Percentiles rank a stretch among this genome's conserved stretches.
Conservation (phyloP, 2,113 vertebrate species). For the Monopterus albus region DNA sequence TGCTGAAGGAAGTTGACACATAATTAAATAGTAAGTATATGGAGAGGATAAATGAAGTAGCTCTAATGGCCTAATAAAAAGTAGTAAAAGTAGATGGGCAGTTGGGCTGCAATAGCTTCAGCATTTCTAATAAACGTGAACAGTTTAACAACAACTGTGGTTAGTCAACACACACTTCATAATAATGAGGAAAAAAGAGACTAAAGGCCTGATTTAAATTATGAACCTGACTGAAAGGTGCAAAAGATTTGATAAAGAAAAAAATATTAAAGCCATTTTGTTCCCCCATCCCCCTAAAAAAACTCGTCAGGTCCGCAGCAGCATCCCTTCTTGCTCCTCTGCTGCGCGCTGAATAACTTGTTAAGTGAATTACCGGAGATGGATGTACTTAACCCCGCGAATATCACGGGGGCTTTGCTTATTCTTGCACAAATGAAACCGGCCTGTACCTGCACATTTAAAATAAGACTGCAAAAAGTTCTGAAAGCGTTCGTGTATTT, state of each 20-base stretch:
- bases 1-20: constrained; percentile 56
- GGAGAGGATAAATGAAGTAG: constrained; percentile 59
- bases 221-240: not conserved
- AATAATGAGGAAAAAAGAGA: not conserved
- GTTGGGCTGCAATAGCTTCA: constrained; percentile 44
- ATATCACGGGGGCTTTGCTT: constrained; percentile 56
- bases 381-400: constrained; percentile 52
- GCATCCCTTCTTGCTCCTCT: constrained; percentile 37
- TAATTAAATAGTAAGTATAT: constrained; percentile 63
- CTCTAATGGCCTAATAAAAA: constrained; percentile 69
- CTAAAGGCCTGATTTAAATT: not conserved
- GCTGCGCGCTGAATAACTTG: constrained; percentile 52
- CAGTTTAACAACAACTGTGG: constrained; percentile 16
- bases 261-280: not conserved
- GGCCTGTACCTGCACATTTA: constrained; percentile 46
- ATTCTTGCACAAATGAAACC: constrained; percentile 48
- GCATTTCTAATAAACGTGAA: constrained; percentile 43
- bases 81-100: constrained; percentile 62
- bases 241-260: not conserved
- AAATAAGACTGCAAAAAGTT: constrained; percentile 13
- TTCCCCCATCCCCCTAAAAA: not conserved
- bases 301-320: constrained; percentile 11
- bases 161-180: constrained; percentile 34
- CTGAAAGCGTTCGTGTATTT: constrained; percentile 24
- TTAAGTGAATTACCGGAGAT: constrained; percentile 63